Base-by-base conservation (phyloP, 1,140 invertebrate species). In the Coelopa frigida region DNA sequence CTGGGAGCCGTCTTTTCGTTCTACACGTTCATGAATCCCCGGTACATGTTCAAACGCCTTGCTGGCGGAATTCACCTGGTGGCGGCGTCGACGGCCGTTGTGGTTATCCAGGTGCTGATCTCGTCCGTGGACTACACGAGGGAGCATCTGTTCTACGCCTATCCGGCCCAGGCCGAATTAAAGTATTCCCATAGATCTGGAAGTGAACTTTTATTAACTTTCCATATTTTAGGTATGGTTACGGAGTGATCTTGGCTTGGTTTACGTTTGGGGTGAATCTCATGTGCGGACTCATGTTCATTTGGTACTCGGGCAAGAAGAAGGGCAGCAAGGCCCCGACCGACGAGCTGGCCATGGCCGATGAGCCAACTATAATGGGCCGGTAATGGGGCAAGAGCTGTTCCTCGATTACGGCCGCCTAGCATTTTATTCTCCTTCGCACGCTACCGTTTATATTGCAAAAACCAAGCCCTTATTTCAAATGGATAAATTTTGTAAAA, bases 1-100 rank as follows among this genome's bases (percentile, higher is more conserved):
- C 81, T 92, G 78, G 84, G 85, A 0, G 82, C 87, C 35, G 75
- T 79, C 1, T 90, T 92, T 67, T 89, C 87, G 4, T 77, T 86
- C 46, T 93, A 92, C 58, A 89, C 89, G 5, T 88, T 93, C 63
- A 75, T 78, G 48, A 87, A 91, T 61, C 85, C 86, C 8, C 76
- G 89, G 7, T 93, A 93, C 61, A 91, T 89, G 80, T 90, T 90
- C 71, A 93, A 93, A 66, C 73, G 89, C 24, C 73, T 92, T 15
- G 86, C 89, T 7, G 86, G 84, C 1, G 84, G 86, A 14, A 84
- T 91, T 50, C 85, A 91, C 57, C 82, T 92, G 58, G 83, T 93
- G 39, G 81, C 83, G 66, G 84, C 78, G 52, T 78, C 78, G 14
- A 82, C 80, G 44, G 77, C 82, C 10, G 75, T 90, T 53, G 85